Evolutionary conservation across 2,797 vertebrate species (phyloP).

Genomic region (Scolopax rusticola): DNA sequence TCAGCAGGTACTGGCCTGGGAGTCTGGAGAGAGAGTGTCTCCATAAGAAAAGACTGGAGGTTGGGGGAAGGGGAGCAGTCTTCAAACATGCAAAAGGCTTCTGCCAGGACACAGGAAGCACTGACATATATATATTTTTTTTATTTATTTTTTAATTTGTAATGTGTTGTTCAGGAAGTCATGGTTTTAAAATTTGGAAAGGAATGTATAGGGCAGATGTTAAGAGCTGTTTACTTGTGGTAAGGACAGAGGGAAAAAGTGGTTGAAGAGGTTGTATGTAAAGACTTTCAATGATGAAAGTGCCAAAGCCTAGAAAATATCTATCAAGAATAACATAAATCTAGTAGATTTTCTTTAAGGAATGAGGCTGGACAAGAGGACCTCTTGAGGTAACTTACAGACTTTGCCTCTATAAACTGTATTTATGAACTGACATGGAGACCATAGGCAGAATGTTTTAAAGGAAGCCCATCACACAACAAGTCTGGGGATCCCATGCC

Average conservation of each 20-base stretch:
- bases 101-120: background rate
- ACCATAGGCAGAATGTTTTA: background rate
- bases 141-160: background rate
- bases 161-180: background rate
- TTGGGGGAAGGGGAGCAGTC: accelerated
- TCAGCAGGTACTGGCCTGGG: background rate
- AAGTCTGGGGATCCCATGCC: background rate
- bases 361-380: background rate
- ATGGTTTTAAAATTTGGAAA: background rate
- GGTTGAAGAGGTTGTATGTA: background rate
- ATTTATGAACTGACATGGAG: background rate
- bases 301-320: background rate
- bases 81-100: background rate
- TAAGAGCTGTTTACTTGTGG: background rate
- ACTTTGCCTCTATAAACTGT: background rate
- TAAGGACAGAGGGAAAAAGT: background rate
- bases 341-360: background rate
- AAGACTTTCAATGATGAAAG: background rate
- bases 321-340: background rate
- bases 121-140: no score
- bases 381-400: background rate
- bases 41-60: background rate
- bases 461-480: background rate
- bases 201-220: background rate
- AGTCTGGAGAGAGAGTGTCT: background rate